A percentile compares a stretch with the other conserved stretches of the same genome.
Conservation (phyloP, 1,140 invertebrate species). For the Aradophagus sp. region DNA sequence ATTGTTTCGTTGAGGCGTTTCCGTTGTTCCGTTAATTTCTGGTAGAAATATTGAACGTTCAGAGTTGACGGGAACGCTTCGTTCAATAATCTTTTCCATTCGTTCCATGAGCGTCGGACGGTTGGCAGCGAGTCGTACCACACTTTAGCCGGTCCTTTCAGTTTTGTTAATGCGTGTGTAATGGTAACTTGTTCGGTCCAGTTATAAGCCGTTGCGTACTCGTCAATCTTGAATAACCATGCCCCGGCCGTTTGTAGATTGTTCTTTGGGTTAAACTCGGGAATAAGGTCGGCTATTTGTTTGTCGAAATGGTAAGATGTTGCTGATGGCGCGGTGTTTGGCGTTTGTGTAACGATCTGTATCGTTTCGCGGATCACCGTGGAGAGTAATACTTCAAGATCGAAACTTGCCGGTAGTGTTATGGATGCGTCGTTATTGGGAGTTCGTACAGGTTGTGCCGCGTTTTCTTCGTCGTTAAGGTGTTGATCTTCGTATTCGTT, state of each 20-base stretch:
- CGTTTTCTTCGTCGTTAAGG: neutral
- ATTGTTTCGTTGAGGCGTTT: too few species aligned
- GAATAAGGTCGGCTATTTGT: slow-evolving; percentile 16
- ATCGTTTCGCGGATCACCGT: slow-evolving; percentile 25
- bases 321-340: neutral
- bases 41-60: too few species aligned
- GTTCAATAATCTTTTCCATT: too few species aligned
- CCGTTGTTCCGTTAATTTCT: too few species aligned
- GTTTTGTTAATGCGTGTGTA: slow-evolving; percentile 9
- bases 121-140: too few species aligned
- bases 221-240: slow-evolving; percentile 23
- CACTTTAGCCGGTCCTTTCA: too few species aligned
- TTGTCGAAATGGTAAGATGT: slow-evolving; percentile 2
- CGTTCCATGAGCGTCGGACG: too few species aligned
- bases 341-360: slow-evolving; percentile 2
- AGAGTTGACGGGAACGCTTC: too few species aligned
- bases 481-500: too few species aligned
- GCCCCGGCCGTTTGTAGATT: slow-evolving; percentile 5
- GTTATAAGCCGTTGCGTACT: slow-evolving; percentile 21
- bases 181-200: slow-evolving; percentile 17
- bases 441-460: too few species aligned
- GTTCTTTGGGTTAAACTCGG: slow-evolving; percentile 24
- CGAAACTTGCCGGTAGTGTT: neutral
- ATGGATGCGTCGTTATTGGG: neutral
- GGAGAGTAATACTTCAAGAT: slow-evolving; percentile 6